Evolutionary conservation across 1,140 invertebrate species (phyloP).

Genomic region (Drosophila repletoides): DNA sequence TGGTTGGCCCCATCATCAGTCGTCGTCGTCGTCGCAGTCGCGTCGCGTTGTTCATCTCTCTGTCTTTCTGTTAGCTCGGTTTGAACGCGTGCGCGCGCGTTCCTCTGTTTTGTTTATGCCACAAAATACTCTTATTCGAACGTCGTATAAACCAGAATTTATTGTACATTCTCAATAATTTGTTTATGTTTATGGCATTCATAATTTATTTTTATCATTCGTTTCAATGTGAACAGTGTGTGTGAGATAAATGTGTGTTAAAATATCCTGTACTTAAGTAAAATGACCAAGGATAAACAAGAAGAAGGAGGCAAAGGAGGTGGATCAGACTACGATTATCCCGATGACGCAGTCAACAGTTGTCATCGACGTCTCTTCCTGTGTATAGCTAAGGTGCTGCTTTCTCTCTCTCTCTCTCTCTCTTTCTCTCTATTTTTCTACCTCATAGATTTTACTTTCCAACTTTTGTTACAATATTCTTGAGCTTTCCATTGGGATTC

Average conservation of each 20-base stretch:
- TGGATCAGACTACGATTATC: constrained; percentile 21
- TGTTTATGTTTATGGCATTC: constrained; percentile 1
- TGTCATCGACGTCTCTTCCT: constrained; percentile 63
- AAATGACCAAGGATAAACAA: constrained; percentile 56
- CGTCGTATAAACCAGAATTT: constrained; percentile 14
- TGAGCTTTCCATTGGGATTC: not conserved
- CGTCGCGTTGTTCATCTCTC: constrained; percentile 47
- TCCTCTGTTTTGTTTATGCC: not conserved
- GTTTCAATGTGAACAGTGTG: constrained; percentile 7
- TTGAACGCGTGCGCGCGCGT: constrained; percentile 10
- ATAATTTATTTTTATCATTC: constrained; percentile 19
- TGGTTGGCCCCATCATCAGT: constrained; percentile 44
- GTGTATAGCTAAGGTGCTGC: constrained; percentile 55
- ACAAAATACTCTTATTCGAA: too few relatives aligned
- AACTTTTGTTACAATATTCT: constrained; percentile 6
- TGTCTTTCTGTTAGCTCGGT: constrained; percentile 21
- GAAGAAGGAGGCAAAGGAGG: constrained; percentile 4
- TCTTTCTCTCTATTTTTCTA: not conserved
- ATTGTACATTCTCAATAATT: constrained; percentile 24
- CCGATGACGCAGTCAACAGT: constrained; percentile 28
- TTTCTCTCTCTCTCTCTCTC: constrained; percentile 1
- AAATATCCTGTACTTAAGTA: constrained; percentile 26
- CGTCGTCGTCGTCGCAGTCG: constrained; percentile 34
- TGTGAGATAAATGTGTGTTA: constrained; percentile 13
- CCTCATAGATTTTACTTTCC: not conserved